A percentile compares a stretch with the other conserved stretches of the same genome.
phyloP scores from a whole-genome alignment of 1,140 invertebrate genomes.

The Drosophila pruinosa region DNA sequence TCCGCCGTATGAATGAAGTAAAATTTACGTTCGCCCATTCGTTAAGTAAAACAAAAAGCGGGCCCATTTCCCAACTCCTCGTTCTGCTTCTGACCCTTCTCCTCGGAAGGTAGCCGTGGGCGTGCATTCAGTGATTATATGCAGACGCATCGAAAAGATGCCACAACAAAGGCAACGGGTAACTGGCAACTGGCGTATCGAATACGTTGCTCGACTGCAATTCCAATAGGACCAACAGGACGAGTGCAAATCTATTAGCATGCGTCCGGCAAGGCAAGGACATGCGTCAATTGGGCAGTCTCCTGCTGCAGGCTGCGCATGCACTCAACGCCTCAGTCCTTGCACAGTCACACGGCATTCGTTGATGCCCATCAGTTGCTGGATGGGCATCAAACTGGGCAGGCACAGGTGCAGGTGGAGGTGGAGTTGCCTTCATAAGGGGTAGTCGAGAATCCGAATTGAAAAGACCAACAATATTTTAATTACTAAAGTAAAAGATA shows the following conservation, averaged over 20 bases:
- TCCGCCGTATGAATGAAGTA: slow-evolving; percentile 60
- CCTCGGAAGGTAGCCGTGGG: neutral
- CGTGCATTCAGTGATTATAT: slow-evolving; percentile 59
- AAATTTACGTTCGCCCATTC: slow-evolving; percentile 67
- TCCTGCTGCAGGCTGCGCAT: slow-evolving; percentile 31
- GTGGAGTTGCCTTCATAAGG: slow-evolving; percentile 9
- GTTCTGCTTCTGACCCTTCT: neutral
- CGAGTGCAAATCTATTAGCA: slow-evolving; percentile 66
- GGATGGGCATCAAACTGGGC: neutral
- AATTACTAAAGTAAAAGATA: neutral
- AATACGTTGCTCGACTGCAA: slow-evolving; percentile 21
- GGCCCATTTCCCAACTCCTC: neutral
- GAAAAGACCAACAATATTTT: neutral
- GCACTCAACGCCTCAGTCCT: slow-evolving; percentile 24
- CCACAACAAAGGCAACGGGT: neutral
- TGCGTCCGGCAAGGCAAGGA: slow-evolving; percentile 20
- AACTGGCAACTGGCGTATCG: slow-evolving; percentile 18
- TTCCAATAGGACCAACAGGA: neutral
- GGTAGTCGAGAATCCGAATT: neutral
- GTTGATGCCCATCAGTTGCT: slow-evolving; percentile 25
- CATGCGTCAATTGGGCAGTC: slow-evolving; percentile 30
- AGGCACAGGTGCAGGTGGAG: slow-evolving; percentile 11
- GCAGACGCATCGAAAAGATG: slow-evolving; percentile 33
- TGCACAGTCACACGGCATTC: slow-evolving; percentile 11
- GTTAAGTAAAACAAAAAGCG: slow-evolving; percentile 57